These are phyloP conservation scores for Neopipo cinnamomea DNA, from an alignment of 2,113 vertebrate species.

Conservation along the genomic window DNA sequence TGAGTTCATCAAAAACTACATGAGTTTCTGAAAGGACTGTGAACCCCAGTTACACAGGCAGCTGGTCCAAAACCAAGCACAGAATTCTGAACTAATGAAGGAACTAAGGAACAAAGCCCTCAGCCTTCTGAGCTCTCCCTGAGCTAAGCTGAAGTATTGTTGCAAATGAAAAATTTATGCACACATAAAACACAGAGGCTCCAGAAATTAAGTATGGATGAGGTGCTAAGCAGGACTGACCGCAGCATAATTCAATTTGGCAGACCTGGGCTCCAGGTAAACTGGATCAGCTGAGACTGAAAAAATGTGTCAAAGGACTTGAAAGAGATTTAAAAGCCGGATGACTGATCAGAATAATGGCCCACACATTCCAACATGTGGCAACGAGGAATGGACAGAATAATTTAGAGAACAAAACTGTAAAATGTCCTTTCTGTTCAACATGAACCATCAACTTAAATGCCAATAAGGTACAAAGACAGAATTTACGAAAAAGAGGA, in stretches of 20 bases:
- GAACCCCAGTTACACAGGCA: not conserved
- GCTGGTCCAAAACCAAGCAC: not conserved
- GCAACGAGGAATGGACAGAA: not conserved
- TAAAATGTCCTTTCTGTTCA: constrained; percentile 4
- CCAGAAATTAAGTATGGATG: constrained; percentile 47
- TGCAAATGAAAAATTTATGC: constrained; percentile 50
- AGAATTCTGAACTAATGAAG: not conserved
- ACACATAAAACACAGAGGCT: not conserved
- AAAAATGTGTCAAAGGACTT: not conserved
- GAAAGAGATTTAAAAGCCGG: constrained; percentile 16
- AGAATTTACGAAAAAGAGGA: not conserved
- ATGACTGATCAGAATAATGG: not conserved
- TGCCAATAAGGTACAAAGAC: not conserved
- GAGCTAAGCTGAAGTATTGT: constrained; percentile 23
- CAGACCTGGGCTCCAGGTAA: constrained; percentile 6
- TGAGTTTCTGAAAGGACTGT: not conserved
- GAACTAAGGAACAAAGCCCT: not conserved
- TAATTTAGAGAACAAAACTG: not conserved
- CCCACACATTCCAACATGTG: not conserved
- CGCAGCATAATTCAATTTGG: not conserved
- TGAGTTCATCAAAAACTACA: not conserved
- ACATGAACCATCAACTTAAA: not conserved
- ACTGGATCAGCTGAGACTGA: not conserved
- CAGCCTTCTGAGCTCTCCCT: not conserved
- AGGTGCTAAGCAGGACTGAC: constrained; percentile 16